Base-by-base conservation (phyloP, 2,797 vertebrate species). In the Sebastes cheni region DNA sequence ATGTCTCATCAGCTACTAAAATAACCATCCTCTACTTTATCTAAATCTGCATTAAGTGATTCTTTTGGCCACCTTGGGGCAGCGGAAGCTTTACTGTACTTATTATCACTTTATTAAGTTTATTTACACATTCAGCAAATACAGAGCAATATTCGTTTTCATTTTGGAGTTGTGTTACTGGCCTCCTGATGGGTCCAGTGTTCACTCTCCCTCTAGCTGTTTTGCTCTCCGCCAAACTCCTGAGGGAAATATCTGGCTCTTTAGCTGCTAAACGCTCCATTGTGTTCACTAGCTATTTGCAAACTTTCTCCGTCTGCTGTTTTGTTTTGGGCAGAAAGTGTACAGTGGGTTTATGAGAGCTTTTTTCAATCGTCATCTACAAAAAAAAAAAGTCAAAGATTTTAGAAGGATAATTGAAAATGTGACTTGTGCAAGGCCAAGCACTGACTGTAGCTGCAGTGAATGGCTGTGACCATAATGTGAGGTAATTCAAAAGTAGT, bases 371-470 rank as follows among this genome's bases (percentile, higher is more conserved):
- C n/a, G 6, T 50, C 29, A 8, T 55, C 18, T 50, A 36, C 4
- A 20, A 23, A 18, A 62, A 29, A 64, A 13, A 42, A 46, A 18
- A 42, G 18, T 7, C 11, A 20, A 42, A 54, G 32, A 42, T 70
- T 70, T 71, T 25, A n/a, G 0, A 42, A 8, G 34, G 9, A 46
- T 36, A 36, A 79, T 74, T 75, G 8, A 61, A 83, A 77, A 68
- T 20, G 25, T 34, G 34, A n/a, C 32, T 39, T 34, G 11, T 32
- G 52, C n/a, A 34, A 27, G 11, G 13, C 46, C 20, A 46, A 61
- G 20, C 30, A 62, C 12, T 30, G 25, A 55, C 25, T n/a, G 16
- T 14, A 23, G 27, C 54, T 72, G 2, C 54, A 59, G 16, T 46
- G 8, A 42, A 25, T 4, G 39, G 11, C 56, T 67, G 22, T 36